Conservation (phyloP, 2,797 vertebrate genomes). For the Rhabdophis nuchalis region DNA sequence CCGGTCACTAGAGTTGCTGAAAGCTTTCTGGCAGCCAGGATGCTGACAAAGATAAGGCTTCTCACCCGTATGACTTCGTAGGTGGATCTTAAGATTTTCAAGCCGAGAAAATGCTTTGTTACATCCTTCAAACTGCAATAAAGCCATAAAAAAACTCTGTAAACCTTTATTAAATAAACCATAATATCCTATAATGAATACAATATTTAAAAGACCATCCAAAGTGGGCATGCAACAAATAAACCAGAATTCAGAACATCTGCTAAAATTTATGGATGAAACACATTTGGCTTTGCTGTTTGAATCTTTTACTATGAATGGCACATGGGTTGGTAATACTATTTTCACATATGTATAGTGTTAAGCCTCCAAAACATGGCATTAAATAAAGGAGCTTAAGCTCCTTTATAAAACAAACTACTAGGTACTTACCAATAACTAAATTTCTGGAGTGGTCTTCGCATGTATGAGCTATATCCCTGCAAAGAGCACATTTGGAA, state of each 20-base stretch:
- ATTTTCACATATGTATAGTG: conserved; percentile 23
- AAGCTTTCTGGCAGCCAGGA: conserved; percentile 97
- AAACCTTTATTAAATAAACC: conserved; percentile 59
- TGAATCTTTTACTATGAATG: conserved; percentile 49
- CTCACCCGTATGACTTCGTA: conserved; percentile 95
- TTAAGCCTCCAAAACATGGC: neutral
- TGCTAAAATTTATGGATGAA: conserved; percentile 64
- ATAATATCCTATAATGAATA: conserved; percentile 60
- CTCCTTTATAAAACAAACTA: conserved; percentile 36
- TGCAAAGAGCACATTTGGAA: neutral
- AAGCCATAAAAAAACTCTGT: conserved; percentile 47
- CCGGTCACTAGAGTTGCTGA: conserved; percentile 98
- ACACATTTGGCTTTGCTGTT: conserved; percentile 53
- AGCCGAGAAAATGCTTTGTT: conserved; percentile 94
- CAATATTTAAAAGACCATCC: conserved; percentile 60
- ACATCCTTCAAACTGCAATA: conserved; percentile 88
- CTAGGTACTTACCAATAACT: neutral
- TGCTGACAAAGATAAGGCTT: conserved; percentile 98
- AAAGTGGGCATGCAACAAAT: conserved; percentile 61
- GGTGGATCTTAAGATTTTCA: conserved; percentile 95
- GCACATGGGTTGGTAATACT: conserved; percentile 48
- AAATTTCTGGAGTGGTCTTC: neutral
- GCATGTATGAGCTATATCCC: neutral
- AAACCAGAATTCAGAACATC: conserved; percentile 61
- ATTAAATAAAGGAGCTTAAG: conserved; percentile 40